Evolutionary conservation across 2,888 invertebrate genomes (phyloP).

Genomic region (Limnephilus auricula): DNA sequence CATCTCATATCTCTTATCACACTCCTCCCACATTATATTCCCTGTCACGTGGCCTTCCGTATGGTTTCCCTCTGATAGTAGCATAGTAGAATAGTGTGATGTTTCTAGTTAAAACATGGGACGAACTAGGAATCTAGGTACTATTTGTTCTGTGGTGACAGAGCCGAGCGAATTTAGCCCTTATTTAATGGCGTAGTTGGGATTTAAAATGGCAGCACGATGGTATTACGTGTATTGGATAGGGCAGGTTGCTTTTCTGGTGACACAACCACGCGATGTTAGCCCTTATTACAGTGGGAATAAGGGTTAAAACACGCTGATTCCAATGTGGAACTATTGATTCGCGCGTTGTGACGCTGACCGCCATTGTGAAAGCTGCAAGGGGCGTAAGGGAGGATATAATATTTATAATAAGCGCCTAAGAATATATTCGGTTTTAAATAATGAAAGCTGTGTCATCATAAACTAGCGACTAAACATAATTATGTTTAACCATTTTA

Average conservation of each 20-base stretch:
- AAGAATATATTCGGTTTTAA: background rate
- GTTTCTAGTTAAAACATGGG: background rate
- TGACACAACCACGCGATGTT: background rate
- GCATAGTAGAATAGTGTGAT: background rate
- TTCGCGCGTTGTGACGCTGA: constrained; percentile 47
- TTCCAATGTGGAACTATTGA: constrained; percentile 55
- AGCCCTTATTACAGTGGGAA: background rate
- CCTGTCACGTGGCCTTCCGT: background rate
- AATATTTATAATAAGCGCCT: background rate
- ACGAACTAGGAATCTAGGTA: background rate
- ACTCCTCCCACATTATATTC: background rate
- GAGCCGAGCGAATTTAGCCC: background rate
- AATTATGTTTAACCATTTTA: background rate
- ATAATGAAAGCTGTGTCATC: background rate
- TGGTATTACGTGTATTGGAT: background rate
- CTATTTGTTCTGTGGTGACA: background rate
- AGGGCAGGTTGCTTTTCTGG: background rate
- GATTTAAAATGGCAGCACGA: background rate
- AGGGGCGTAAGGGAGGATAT: constrained; percentile 17
- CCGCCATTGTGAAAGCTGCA: constrained; percentile 14
- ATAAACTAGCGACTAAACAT: background rate
- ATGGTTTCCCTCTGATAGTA: background rate
- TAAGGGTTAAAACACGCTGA: constrained; percentile 50
- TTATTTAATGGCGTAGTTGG: background rate
- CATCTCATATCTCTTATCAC: background rate